Base-by-base conservation (phyloP, 1,140 invertebrate species). In the Aphelenchoides besseyi region DNA sequence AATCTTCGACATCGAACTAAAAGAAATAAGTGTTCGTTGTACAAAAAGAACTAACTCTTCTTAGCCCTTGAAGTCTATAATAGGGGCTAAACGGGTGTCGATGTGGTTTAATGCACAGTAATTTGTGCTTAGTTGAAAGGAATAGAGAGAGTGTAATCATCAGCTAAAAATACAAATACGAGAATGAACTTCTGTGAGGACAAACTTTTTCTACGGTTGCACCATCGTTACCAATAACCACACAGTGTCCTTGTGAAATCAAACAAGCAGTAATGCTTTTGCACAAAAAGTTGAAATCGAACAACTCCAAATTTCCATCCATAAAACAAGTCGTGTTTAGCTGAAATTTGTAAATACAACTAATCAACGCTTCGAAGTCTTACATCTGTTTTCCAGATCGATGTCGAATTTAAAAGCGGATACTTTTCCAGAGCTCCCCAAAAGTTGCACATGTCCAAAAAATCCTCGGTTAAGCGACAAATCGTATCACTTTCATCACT, bases 401-500 rank as follows among this genome's bases (percentile, higher is more conserved):
- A 32, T 16, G 16, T 66, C 32, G 30, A 9, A 3, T 29, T 23
- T 12, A 33, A 35, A 16, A 74, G 55, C 28, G 73, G 73, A 54
- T 61, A 75, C 35, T 61, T 41, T 64, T 75, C 73, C 30, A 74
- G 54, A 8, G 64, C 59, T n/a, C 73, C 73, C 18, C 75, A 75
- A n/a, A 68, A 63, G 12, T 29, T 23, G 30, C 71, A 75, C 12
- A 73, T 52, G 3, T 26, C n/a, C 16, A 67, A 0, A 32, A 74
- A 69, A 52, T 74, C 73, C 0, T 62, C 33, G 28, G 73, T 74
- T 18, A 61, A 35, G 23, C 73, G 73, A 54, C 64, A 74, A 3
- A 74, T 37, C 12, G 66, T 18, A 30, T 74, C 73, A 36, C 35
- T 59, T 18, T 75, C n/a, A 9, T 26, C 23, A 29, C 70, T 68